A percentile compares a stretch with the other conserved stretches of the same genome.
Evolutionary conservation across 1,140 invertebrate genomes (phyloP).

Genomic region (Zaprionus tsacasi): DNA sequence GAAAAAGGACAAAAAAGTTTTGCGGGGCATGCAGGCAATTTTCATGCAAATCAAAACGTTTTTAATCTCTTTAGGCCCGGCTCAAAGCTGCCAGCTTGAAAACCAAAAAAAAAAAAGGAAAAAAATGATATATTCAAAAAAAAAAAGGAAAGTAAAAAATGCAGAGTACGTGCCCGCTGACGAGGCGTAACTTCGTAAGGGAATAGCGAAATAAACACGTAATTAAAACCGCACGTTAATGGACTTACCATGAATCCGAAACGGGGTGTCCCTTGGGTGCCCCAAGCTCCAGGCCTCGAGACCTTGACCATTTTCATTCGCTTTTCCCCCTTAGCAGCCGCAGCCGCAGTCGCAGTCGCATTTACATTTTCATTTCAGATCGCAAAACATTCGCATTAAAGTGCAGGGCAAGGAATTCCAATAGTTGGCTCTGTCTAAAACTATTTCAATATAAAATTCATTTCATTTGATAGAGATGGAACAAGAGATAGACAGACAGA

Average conservation of each 20-base stretch:
- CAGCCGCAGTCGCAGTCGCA: constrained; percentile 16
- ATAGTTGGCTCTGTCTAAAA: constrained; percentile 57
- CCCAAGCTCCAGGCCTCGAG: background rate
- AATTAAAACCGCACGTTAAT: constrained; percentile 76
- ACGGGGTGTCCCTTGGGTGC: background rate
- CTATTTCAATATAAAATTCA: constrained; percentile 82
- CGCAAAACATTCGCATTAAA: constrained; percentile 38
- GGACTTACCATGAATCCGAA: constrained; percentile 44
- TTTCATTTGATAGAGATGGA: constrained; percentile 62
- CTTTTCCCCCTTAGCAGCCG: constrained; percentile 4
- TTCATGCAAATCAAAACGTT: constrained; percentile 73
- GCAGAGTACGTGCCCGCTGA: background rate
- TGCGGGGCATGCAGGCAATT: constrained; percentile 59
- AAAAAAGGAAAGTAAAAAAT: background rate
- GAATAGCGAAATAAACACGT: constrained; percentile 70
- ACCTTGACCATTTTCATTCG: constrained; percentile 29
- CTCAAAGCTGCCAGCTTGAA: constrained; percentile 29
- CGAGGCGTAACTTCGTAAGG: constrained; percentile 55
- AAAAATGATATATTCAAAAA: constrained; percentile 1
- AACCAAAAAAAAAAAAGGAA: constrained; percentile 4
- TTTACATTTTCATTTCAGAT: constrained; percentile 42
- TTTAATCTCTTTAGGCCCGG: constrained; percentile 70
- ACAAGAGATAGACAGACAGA: constrained; percentile 14
- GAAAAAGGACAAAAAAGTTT: constrained; percentile 50
- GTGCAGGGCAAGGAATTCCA: constrained; percentile 37